Conservation (phyloP, 2,797 vertebrate species). For the Todus mexicanus region DNA sequence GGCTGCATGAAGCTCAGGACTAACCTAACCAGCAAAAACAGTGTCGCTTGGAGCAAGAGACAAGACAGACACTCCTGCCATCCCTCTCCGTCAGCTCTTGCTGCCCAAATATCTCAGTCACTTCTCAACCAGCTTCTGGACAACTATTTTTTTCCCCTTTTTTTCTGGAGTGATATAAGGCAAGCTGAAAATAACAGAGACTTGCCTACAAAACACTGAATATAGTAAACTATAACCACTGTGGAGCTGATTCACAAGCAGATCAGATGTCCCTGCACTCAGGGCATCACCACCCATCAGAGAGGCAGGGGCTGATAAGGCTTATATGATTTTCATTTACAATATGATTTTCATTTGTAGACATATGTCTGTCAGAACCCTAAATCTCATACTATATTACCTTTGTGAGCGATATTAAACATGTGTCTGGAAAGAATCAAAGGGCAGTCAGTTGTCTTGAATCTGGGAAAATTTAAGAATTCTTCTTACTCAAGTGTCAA, state of each 20-base stretch:
- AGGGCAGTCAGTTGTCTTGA: neutral
- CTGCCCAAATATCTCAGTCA: neutral
- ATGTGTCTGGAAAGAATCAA: slow-evolving; percentile 21
- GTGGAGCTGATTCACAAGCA: neutral
- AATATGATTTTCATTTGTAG: slow-evolving; percentile 25
- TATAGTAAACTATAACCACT: neutral
- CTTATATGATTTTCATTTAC: slow-evolving; percentile 17
- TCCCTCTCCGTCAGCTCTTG: neutral
- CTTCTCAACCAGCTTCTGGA: neutral
- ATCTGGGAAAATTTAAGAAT: slow-evolving; percentile 30
- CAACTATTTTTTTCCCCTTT: neutral
- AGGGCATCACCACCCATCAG: neutral
- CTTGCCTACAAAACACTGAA: neutral
- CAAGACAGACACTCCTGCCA: neutral
- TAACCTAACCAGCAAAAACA: neutral
- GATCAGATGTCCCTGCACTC: neutral
- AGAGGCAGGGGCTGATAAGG: neutral
- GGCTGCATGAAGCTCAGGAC: neutral
- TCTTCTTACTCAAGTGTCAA: slow-evolving; percentile 44
- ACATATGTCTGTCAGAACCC: neutral
- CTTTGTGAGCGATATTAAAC: neutral
- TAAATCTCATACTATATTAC: neutral
- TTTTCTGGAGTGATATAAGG: neutral
- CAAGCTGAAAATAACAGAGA: neutral
- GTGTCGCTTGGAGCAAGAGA: neutral